Conservation (phyloP, 2,797 vertebrate species). For the Pangasius mekongensis region DNA sequence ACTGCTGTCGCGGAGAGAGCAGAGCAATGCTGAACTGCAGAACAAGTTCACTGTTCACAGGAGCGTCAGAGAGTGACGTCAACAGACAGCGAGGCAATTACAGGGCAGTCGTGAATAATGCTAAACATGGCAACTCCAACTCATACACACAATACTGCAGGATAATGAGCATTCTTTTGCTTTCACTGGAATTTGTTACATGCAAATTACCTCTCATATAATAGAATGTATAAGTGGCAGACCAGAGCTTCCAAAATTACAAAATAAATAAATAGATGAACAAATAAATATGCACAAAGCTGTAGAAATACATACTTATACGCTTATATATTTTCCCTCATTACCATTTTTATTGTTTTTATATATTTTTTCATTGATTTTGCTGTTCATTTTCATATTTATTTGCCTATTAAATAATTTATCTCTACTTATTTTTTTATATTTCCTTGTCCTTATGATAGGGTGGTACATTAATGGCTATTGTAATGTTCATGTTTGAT, state of each 20-base stretch:
- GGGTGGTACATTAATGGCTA: too few relatives aligned
- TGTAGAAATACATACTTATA: neutral
- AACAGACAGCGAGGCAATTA: neutral
- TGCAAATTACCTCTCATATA: neutral
- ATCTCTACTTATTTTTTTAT: neutral
- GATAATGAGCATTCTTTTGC: neutral
- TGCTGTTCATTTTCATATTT: neutral
- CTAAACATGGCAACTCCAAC: neutral
- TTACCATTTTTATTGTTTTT: neutral
- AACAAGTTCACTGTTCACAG: neutral
- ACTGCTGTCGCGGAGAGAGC: conserved; percentile 39
- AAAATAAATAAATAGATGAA: neutral
- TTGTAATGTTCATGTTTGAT: neutral
- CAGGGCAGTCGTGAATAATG: neutral
- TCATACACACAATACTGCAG: conserved; percentile 4
- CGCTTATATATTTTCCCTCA: neutral
- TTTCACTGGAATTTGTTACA: conserved; percentile 30
- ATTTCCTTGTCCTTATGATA: neutral
- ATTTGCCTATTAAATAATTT: neutral
- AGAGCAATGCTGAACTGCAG: conserved; percentile 32
- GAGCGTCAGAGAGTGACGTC: neutral
- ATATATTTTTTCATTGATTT: neutral
- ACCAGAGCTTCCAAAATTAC: neutral
- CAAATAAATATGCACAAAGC: neutral
- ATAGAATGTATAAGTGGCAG: neutral